These are phyloP conservation scores for Phortica okadai DNA, from an alignment of 2,888 invertebrate species.

Conservation along the genomic window DNA sequence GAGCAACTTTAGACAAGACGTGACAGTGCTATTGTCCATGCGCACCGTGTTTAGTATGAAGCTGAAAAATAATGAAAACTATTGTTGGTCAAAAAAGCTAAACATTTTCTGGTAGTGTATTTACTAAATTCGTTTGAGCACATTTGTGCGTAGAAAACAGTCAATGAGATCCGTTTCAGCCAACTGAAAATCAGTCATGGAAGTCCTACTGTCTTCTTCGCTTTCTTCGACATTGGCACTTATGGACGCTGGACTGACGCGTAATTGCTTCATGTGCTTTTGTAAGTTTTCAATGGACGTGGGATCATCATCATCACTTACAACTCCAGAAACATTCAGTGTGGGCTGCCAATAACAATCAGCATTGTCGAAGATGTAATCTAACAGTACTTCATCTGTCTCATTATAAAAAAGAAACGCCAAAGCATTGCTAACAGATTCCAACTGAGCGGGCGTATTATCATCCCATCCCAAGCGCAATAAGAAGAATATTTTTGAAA, in stretches of 20 bases:
- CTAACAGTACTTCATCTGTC: slow-evolving; percentile 85
- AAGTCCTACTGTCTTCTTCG: slow-evolving; percentile 78
- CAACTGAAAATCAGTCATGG: slow-evolving; percentile 90
- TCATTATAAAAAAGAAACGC: slow-evolving; percentile 85
- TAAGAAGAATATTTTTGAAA: slow-evolving; percentile 87
- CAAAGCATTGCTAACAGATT: slow-evolving; percentile 86
- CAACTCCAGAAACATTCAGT: slow-evolving; percentile 75
- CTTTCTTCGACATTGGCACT: slow-evolving; percentile 68
- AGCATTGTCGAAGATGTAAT: slow-evolving; percentile 82
- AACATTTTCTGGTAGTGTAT: slow-evolving; percentile 18
- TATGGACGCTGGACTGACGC: slow-evolving; percentile 61
- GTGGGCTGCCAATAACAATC: slow-evolving; percentile 82
- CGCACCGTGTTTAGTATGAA: slow-evolving; percentile 85
- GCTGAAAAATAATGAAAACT: slow-evolving; percentile 73
- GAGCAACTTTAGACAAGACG: slow-evolving; percentile 87
- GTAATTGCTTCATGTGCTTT: slow-evolving; percentile 77
- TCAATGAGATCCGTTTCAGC: slow-evolving; percentile 89
- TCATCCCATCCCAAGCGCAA: slow-evolving; percentile 92
- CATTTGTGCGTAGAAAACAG: slow-evolving; percentile 84
- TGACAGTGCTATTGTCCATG: slow-evolving; percentile 84
- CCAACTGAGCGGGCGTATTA: slow-evolving; percentile 83
- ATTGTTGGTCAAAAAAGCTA: background rate
- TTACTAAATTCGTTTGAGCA: slow-evolving; percentile 84
- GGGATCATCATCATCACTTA: slow-evolving; percentile 68
- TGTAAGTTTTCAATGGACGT: slow-evolving; percentile 78